phyloP scores from a whole-genome alignment of 2,113 vertebrate genomes.

The Anser brachyrhynchus region DNA sequence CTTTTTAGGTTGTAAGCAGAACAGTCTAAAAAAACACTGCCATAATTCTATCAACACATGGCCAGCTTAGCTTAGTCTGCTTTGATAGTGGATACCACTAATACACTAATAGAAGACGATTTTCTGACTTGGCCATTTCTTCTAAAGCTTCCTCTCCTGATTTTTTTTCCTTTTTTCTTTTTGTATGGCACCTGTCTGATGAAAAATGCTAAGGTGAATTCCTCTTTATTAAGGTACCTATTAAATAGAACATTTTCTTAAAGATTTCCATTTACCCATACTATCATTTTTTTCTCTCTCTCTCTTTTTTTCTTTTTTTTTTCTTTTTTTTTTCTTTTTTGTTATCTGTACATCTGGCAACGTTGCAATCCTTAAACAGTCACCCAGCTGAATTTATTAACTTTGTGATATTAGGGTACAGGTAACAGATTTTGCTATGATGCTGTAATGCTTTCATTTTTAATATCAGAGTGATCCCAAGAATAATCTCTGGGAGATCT shows the following conservation, averaged over 20 bases:
- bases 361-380: background rate
- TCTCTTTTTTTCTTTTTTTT: background rate
- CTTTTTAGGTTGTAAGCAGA: background rate
- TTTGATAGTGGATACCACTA: background rate
- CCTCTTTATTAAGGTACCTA: background rate
- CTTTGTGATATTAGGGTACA: background rate
- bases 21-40: background rate
- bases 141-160: background rate
- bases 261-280: background rate
- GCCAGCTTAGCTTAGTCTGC: background rate
- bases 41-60: background rate
- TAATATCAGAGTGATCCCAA: background rate
- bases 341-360: background rate
- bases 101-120: background rate
- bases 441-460: background rate
- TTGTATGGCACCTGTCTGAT: background rate
- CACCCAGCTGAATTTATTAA: background rate
- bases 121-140: background rate
- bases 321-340: background rate
- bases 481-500: background rate
- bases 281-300: background rate
- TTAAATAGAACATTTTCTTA: background rate
- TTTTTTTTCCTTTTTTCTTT: background rate
- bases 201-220: background rate
- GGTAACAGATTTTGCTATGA: background rate